Evolutionary conservation across 2,888 invertebrate genomes (phyloP), one percentile per base, ranked within the genome.

Genomic region (Pachycephus smyrnensis): DNA sequence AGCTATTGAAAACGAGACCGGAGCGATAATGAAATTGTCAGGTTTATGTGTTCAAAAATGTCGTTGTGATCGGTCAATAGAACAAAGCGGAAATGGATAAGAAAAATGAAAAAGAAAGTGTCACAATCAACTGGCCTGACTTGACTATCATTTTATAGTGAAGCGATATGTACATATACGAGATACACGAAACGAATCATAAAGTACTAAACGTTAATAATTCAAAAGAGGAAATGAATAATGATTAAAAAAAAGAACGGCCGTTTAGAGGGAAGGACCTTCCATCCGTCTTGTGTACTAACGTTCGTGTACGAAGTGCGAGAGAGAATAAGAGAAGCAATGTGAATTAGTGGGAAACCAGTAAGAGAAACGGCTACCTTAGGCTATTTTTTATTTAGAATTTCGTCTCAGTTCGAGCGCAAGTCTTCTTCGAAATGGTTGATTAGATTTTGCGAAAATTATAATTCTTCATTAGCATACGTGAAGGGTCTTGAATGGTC

Each of bases 71-170:
- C 55, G 55, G 55, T 55, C 55, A 23, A 9, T 55, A 55, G 55
- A 55, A 55, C 55, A 55, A 55, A 55, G 55, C 55, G 55, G 23
- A 55, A 55, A 15, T 55, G 55, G 23, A 55, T 36, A 73, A 77
- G 71, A 80, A 75, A 3, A 33, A 55, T 55, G 55, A 23, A 55
- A 55, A 55, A 55, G 80, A 85, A 84, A 84, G 80, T 81, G 86
- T 88, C 88, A 86, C 86, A 87, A 86, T 88, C 88, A 87, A 81
- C 83, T 82, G 84, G 81, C 80, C 81, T 78, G 55, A 55, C 71
- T 77, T 83, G 77, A 79, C 79, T 79, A 75, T 15, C 69, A 69
- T 75, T 84, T 84, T 82, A 81, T 84, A 84, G 80, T 79, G 77
- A 77, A 81, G 82, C 75, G 75, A 82, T 81, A 81, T 86, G 87